These are phyloP conservation scores for Melanotaenia trifasciata DNA, from an alignment of 2,797 vertebrate genomes.

Conservation along the genomic window DNA sequence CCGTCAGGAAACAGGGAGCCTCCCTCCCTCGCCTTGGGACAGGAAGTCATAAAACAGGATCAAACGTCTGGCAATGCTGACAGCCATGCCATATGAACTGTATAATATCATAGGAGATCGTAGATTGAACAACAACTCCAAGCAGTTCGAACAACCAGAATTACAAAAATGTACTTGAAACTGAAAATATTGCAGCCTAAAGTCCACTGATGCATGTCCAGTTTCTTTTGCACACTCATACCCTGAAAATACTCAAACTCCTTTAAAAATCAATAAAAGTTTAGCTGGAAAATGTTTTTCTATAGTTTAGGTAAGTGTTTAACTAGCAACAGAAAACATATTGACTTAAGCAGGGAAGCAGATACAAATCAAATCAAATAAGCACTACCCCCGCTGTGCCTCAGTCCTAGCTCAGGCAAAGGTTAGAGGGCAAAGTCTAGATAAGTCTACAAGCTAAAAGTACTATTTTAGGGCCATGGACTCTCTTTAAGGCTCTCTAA, in stretches of 20 bases:
- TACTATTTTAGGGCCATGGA: slow-evolving; percentile 29
- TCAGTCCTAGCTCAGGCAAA: slow-evolving; percentile 9
- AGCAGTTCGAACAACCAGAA: slow-evolving; percentile 10
- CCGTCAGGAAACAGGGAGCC: slow-evolving; percentile 60
- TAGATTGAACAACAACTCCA: slow-evolving; percentile 18
- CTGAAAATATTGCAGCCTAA: background rate
- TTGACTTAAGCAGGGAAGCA: background rate
- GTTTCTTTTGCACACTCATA: background rate
- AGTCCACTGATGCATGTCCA: background rate
- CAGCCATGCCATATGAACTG: slow-evolving; percentile 38
- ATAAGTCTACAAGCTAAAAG: slow-evolving; percentile 21
- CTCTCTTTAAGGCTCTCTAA: slow-evolving; percentile 31
- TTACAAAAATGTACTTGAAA: slow-evolving; percentile 16
- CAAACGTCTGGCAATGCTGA: slow-evolving; percentile 60
- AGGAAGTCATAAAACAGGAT: slow-evolving; percentile 76
- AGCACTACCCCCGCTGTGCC: slow-evolving; percentile 3
- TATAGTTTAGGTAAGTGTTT: background rate
- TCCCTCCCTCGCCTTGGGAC: slow-evolving; percentile 61
- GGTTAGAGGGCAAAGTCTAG: slow-evolving; percentile 40
- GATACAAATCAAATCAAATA: background rate
- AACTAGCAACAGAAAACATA: slow-evolving; percentile 9
- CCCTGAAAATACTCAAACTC: background rate
- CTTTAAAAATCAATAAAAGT: background rate
- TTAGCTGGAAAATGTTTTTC: slow-evolving; percentile 1
- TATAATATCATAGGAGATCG: slow-evolving; percentile 44